phyloP scores from a whole-genome alignment of 2,797 vertebrate genomes.

The Delichon dasypus region DNA sequence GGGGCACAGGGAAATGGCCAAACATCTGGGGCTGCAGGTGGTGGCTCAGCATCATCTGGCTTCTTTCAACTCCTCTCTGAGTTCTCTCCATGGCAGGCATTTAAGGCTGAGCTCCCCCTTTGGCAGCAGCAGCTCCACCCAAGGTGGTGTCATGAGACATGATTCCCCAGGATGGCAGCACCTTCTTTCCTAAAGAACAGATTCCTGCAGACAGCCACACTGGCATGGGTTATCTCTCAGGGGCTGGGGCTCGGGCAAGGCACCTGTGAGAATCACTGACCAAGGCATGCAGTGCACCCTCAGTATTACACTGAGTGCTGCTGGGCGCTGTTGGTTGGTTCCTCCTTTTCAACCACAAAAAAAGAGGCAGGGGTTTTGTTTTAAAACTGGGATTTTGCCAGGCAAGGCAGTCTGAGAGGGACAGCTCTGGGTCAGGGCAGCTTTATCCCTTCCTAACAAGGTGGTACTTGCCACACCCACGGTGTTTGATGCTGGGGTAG shows the following conservation, averaged over 20 bases:
- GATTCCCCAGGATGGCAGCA: background rate
- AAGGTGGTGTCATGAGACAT: background rate
- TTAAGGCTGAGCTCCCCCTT: background rate
- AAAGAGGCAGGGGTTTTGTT: background rate
- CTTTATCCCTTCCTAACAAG: background rate
- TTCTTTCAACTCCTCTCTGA: background rate
- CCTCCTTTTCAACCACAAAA: background rate
- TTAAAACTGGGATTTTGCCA: background rate
- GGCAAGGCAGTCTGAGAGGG: background rate
- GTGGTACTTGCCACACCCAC: background rate
- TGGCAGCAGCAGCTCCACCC: background rate
- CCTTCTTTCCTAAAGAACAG: background rate
- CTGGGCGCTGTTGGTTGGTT: background rate
- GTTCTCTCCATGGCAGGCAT: background rate
- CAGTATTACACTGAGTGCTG: background rate
- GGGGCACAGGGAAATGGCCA: background rate
- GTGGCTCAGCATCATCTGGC: background rate
- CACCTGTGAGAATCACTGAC: background rate
- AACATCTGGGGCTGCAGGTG: background rate
- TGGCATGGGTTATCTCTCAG: fast-evolving
- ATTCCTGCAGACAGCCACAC: background rate
- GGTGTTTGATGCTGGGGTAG: background rate
- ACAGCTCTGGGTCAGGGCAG: background rate
- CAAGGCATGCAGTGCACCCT: background rate
- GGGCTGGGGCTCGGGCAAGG: background rate